Evolutionary conservation across 2,888 invertebrate species (phyloP).

Genomic region (Drosophila formosana): DNA sequence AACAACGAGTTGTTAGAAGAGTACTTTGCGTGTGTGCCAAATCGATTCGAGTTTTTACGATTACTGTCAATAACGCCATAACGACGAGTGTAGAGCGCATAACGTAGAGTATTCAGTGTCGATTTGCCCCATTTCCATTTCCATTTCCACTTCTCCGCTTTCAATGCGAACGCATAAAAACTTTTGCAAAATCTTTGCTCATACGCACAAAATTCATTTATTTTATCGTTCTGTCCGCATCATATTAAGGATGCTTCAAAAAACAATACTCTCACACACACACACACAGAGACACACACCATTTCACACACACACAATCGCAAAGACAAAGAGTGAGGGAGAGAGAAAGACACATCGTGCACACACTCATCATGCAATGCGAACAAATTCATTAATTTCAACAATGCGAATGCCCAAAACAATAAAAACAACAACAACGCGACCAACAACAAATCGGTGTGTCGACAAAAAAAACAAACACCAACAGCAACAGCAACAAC

Average conservation of each 20-base stretch:
- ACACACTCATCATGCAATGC: conserved; percentile 19
- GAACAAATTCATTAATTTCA: conserved; percentile 71
- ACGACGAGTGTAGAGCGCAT: not conserved
- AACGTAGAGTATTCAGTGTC: not conserved
- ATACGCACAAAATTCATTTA: conserved; percentile 12
- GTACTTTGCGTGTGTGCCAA: not conserved
- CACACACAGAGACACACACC: conserved; percentile 6
- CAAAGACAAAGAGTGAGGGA: not conserved
- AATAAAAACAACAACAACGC: conserved; percentile 30
- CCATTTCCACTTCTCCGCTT: not conserved
- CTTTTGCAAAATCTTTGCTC: not conserved
- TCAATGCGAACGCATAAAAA: conserved; percentile 5
- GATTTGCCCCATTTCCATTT: conserved; percentile 7
- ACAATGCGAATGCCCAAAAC: conserved; percentile 42
- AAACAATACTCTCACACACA: conserved; percentile 10
- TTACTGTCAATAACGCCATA: conserved; percentile 8
- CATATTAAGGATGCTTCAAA: conserved; percentile 31
- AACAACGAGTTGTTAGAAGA: not conserved
- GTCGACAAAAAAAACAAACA: conserved; percentile 34
- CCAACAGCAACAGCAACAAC: conserved; percentile 1
- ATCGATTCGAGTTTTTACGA: conserved; percentile 1
- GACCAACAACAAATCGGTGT: conserved; percentile 55
- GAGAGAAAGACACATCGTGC: not conserved
- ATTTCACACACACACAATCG: not conserved
- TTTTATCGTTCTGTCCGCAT: conserved; percentile 28